phyloP scores from a whole-genome alignment of 2,797 vertebrate species.

The Nyctibius grandis region DNA sequence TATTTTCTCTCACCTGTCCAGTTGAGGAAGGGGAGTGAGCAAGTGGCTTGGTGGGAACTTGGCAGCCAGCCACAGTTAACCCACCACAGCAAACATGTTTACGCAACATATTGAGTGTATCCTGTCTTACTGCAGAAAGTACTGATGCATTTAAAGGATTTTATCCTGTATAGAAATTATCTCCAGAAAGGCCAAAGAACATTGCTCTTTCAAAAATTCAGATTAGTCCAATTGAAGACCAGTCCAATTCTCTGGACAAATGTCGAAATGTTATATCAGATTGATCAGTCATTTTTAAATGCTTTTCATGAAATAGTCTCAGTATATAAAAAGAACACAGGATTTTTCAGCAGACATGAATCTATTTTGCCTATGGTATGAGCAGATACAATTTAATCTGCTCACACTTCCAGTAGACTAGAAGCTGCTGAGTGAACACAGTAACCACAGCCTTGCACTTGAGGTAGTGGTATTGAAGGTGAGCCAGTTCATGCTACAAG shows the following conservation, averaged over 20 bases:
- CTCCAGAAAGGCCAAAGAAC: neutral
- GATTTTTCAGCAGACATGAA: neutral
- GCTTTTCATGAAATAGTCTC: neutral
- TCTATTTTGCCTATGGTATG: neutral
- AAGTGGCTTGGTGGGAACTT: neutral
- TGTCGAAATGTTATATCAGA: neutral
- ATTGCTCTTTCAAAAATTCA: neutral
- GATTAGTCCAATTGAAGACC: neutral
- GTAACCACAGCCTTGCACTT: neutral
- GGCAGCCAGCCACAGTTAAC: neutral
- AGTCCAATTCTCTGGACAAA: neutral
- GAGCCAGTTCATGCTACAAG: neutral
- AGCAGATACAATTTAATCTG: neutral
- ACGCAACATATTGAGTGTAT: neutral
- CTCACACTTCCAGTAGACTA: neutral
- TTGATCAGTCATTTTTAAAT: neutral
- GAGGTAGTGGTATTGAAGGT: neutral
- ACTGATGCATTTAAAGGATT: neutral
- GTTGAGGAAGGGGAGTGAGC: neutral
- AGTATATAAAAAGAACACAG: neutral
- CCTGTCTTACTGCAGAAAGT: neutral
- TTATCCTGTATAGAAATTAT: neutral
- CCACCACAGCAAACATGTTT: neutral
- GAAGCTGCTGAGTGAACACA: neutral
- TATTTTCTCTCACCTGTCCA: neutral